A percentile compares a stretch with the other conserved stretches of the same genome.
phyloP scores from a whole-genome alignment of 2,888 invertebrate species.

The Alitta virens region DNA sequence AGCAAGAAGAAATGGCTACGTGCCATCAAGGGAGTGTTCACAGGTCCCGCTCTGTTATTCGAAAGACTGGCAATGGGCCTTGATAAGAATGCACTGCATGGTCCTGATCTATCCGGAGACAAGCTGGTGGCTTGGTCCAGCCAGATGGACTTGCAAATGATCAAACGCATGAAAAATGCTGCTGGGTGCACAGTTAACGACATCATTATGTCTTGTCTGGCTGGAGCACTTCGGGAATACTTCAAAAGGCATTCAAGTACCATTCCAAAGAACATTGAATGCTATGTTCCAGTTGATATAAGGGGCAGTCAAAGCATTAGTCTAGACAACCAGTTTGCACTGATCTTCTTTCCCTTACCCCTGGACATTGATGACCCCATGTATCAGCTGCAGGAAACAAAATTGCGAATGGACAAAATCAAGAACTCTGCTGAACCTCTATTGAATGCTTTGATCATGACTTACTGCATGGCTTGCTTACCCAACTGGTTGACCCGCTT shows the following conservation, averaged over 20 bases:
- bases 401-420: slow-evolving; percentile 24
- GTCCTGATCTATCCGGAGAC: slow-evolving; percentile 18
- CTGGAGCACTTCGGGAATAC: slow-evolving; percentile 22
- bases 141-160: slow-evolving; percentile 22
- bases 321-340: slow-evolving; percentile 29
- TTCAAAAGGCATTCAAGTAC: slow-evolving; percentile 6
- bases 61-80: slow-evolving; percentile 14
- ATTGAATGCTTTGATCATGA: slow-evolving; percentile 23
- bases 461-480: slow-evolving; percentile 25
- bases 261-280: slow-evolving; percentile 17
- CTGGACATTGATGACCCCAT: slow-evolving; percentile 8
- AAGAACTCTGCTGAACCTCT: slow-evolving; percentile 28
- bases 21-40: slow-evolving; percentile 14
- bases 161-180: slow-evolving; percentile 27
- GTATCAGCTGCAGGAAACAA: slow-evolving; percentile 6
- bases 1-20: slow-evolving; percentile 6
- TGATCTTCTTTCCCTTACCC: slow-evolving; percentile 25
- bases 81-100: slow-evolving; percentile 24
- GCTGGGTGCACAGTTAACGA: slow-evolving; percentile 30
- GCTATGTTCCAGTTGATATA: slow-evolving; percentile 29
- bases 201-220: slow-evolving; percentile 29
- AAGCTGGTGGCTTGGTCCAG: slow-evolving; percentile 26
- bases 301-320: slow-evolving; percentile 15
- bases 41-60: slow-evolving; percentile 20
- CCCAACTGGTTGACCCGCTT: slow-evolving; percentile 26